Evolutionary conservation across 2,888 invertebrate species (phyloP), one percentile per base, ranked within the genome.

Genomic region (Zaprionus bogoriensis): DNA sequence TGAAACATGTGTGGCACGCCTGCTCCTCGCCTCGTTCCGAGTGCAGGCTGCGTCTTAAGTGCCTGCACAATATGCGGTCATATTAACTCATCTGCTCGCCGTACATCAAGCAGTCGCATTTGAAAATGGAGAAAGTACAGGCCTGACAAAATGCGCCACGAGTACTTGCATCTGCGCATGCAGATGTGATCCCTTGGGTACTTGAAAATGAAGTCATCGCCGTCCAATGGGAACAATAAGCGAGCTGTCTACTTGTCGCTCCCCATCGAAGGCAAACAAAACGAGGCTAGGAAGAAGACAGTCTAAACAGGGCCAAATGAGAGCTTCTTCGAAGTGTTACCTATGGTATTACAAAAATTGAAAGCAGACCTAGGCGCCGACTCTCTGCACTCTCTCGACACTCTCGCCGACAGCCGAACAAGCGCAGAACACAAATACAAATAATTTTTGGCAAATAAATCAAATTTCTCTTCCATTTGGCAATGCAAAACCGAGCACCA

Each of bases 61-160:
- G 66, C 25, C 54, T 51, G 61, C 70, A 51, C 64, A 67, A 67
- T 86, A 77, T 79, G 85, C 73, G 87, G 88, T 88, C 70, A 74
- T 87, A 76, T 84, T 85, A 87, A 86, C 87, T 86, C 88, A 88
- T 86, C 79, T 86, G 83, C 77, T 87, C 62, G 73, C 76, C 76
- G 86, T 87, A 76, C 82, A 74, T 82, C 87, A 87, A 67, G n/a
- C n/a, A n/a, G 67, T 61, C 32, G 42, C 53, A 60, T 41, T 46
- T 30, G 22, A 48, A 52, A 59, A 63, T 60, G 61, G 69, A 74
- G 64, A 25, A 58, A 64, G 75, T 79, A 76, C 87, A 74, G 82
- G 59, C 69, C 77, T 72, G 67, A 61, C 81, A 77, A 75, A 63
- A 60, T 57, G 59, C 54, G n/a, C 17, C 48, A 44, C n/a, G n/a